phyloP scores from a whole-genome alignment of 1,140 invertebrate species.

The Spodoptera litura region DNA sequence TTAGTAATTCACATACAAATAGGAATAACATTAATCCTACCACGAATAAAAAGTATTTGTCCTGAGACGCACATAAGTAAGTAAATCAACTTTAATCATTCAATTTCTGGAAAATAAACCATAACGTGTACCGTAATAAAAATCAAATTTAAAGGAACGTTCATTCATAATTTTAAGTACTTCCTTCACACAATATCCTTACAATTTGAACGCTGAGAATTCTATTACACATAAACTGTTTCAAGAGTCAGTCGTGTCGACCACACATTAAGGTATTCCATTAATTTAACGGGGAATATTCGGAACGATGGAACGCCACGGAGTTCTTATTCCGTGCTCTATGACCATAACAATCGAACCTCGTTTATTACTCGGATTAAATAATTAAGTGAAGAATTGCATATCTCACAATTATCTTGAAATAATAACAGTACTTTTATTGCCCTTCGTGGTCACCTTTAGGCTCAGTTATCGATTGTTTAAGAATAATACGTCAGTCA shows the following conservation, averaged over 20 bases:
- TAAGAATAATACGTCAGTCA: slow-evolving; percentile 51
- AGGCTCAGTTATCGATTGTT: slow-evolving; percentile 46
- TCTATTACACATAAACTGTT: slow-evolving; percentile 54
- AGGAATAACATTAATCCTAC: neutral
- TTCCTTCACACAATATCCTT: slow-evolving; percentile 9
- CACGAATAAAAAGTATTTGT: neutral
- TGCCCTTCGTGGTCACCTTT: slow-evolving; percentile 54
- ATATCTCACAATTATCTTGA: slow-evolving; percentile 52
- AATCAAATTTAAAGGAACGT: neutral
- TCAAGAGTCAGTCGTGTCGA: slow-evolving; percentile 73
- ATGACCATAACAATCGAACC: slow-evolving; percentile 73
- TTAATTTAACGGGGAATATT: slow-evolving; percentile 74
- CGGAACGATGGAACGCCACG: slow-evolving; percentile 57
- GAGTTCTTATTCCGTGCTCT: slow-evolving; percentile 69
- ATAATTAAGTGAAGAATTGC: slow-evolving; percentile 58
- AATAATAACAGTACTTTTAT: slow-evolving; percentile 54
- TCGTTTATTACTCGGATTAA: slow-evolving; percentile 75
- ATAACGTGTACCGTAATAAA: neutral
- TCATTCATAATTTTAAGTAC: slow-evolving; percentile 23
- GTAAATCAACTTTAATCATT: neutral
- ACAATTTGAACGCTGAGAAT: slow-evolving; percentile 6
- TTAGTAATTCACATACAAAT: no score
- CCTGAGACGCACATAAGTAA: neutral
- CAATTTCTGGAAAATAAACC: slow-evolving; percentile 1
- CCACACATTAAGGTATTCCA: slow-evolving; percentile 76